Conservation (phyloP, 2,797 vertebrate species). For the Onychomys arenicola region DNA sequence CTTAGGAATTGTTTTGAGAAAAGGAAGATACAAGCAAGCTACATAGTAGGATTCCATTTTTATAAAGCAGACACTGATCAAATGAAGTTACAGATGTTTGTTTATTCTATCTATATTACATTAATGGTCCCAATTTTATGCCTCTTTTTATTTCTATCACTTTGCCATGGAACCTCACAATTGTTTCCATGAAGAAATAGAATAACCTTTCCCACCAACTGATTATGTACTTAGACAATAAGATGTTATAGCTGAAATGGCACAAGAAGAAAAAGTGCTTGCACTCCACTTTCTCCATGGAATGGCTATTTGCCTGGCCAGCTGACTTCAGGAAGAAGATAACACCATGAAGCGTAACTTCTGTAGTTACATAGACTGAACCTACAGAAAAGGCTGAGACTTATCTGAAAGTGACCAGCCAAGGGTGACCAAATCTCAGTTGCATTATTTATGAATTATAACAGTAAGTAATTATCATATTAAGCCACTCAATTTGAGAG, state of each 20-base stretch:
- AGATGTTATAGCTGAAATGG: not conserved
- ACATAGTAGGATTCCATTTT: not conserved
- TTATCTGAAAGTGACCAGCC: not conserved
- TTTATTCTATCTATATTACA: slow-evolving; percentile 5
- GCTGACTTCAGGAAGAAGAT: slow-evolving; percentile 30
- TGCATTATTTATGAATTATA: slow-evolving; percentile 25
- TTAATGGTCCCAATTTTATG: slow-evolving; percentile 19
- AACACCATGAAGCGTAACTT: not conserved
- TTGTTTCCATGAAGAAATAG: slow-evolving; percentile 38
- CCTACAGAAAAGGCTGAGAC: not conserved
- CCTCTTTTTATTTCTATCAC: not conserved
- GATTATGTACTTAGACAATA: slow-evolving; percentile 15
- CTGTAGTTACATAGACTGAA: not conserved
- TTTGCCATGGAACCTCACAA: slow-evolving; percentile 21
- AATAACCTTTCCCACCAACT: not conserved
- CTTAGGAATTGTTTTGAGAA: not conserved
- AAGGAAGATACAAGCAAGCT: slow-evolving; percentile 38
- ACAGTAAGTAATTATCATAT: not conserved
- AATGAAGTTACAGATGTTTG: slow-evolving; percentile 27
- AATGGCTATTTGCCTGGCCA: not conserved
- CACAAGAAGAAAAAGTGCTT: not conserved
- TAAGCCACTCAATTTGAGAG: not conserved
- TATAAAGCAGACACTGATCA: slow-evolving; percentile 32
- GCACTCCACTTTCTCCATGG: not conserved
- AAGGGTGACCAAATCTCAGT: slow-evolving; percentile 15